Conservation (phyloP, 2,113 vertebrate genomes). For the Ochotona curzoniae region DNA sequence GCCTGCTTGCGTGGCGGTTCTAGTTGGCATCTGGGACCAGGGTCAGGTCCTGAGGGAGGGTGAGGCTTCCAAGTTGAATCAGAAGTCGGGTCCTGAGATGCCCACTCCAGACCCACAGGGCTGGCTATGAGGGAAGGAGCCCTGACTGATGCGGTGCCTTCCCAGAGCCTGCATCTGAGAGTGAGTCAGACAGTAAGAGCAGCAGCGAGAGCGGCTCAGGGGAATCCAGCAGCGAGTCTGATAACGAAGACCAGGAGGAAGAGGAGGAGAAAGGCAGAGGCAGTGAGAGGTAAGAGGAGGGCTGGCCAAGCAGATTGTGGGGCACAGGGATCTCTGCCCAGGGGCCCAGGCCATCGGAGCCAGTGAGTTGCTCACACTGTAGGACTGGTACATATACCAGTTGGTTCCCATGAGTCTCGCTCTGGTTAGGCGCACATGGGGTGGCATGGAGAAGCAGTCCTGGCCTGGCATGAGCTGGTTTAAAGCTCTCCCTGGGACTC, state of each 20-base stretch:
- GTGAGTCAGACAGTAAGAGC: constrained; percentile 87
- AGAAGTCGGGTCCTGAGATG: background rate
- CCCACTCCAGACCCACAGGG: background rate
- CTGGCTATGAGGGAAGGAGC: background rate
- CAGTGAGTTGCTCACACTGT: background rate
- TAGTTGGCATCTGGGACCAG: background rate
- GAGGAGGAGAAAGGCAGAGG: constrained; percentile 88
- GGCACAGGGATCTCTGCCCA: background rate
- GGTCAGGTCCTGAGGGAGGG: background rate
- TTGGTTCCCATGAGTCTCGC: fast-evolving
- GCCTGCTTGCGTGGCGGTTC: too few species aligned
- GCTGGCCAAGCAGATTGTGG: constrained; percentile 51
- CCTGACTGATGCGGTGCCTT: background rate
- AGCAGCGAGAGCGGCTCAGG: constrained; percentile 85
- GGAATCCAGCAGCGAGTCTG: constrained; percentile 87
- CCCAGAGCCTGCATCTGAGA: constrained; percentile 92
- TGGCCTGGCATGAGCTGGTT: background rate
- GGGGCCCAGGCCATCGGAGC: background rate
- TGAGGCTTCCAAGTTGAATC: background rate
- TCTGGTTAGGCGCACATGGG: fast-evolving
- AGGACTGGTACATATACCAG: background rate
- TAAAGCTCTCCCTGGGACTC: background rate
- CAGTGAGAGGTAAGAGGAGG: constrained; percentile 87
- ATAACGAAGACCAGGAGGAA: constrained; percentile 88
- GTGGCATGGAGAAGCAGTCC: background rate